These are phyloP conservation scores for Ciconia maguari DNA, from an alignment of 2,113 vertebrate species.

Conservation along the genomic window DNA sequence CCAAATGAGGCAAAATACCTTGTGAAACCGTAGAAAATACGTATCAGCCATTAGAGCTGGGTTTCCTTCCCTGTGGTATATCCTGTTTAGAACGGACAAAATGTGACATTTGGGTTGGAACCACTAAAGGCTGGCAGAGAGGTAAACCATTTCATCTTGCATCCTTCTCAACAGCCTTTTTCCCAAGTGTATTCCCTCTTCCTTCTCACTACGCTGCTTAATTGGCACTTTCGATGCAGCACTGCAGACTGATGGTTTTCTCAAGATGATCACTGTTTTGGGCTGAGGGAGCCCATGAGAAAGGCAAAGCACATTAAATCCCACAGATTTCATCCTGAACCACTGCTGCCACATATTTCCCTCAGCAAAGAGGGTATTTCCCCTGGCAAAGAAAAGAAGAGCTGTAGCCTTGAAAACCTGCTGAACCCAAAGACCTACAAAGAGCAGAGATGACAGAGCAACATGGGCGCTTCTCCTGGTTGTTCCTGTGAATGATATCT, in stretches of 20 bases:
- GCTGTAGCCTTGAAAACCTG: background rate
- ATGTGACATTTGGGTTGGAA: background rate
- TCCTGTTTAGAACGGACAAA: background rate
- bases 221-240: background rate
- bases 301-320: background rate
- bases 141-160: background rate
- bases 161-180: background rate
- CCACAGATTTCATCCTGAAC: background rate
- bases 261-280: background rate
- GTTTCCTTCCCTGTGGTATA: background rate
- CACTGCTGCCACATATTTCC: background rate
- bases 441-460: background rate
- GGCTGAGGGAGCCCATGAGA: background rate
- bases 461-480: background rate
- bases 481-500: background rate
- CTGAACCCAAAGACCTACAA: background rate
- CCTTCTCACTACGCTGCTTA: background rate
- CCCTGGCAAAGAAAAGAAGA: background rate
- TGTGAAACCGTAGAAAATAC: background rate
- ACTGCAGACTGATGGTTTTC: background rate
- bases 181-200: background rate
- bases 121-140: background rate
- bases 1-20: conserved; percentile 6
- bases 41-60: background rate
- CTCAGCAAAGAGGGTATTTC: background rate